These are phyloP conservation scores for Phodopus roborovskii DNA, from an alignment of 2,113 vertebrate species.

Conservation along the genomic window DNA sequence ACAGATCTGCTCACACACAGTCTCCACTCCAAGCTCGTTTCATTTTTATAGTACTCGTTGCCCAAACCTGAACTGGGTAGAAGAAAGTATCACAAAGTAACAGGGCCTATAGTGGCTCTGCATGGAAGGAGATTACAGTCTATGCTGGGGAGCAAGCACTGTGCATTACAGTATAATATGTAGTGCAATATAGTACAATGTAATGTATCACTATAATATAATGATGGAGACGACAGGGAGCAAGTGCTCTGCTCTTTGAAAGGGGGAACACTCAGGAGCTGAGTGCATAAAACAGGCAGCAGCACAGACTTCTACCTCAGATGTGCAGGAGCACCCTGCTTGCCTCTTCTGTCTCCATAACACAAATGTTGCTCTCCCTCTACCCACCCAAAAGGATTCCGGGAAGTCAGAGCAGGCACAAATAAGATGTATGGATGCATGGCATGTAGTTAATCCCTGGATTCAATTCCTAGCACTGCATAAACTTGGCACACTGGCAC, in stretches of 20 bases:
- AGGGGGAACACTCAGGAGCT: background rate
- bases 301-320: background rate
- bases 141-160: background rate
- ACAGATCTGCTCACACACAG: conserved; percentile 18
- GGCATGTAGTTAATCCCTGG: background rate
- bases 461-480: background rate
- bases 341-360: background rate
- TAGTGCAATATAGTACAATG: too few relatives aligned
- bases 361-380: conserved; percentile 4
- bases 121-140: background rate
- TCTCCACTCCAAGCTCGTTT: background rate
- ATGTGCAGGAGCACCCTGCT: background rate
- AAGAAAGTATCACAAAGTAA: background rate
- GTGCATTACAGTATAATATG: background rate
- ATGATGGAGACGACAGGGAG: background rate
- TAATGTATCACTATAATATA: background rate
- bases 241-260: background rate
- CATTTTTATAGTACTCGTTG: conserved; percentile 4
- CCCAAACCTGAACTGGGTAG: background rate
- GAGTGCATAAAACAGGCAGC: background rate
- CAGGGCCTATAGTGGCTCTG: background rate
- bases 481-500: background rate
- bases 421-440: background rate
- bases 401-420: conserved; percentile 28
- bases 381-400: conserved; percentile 34